Conservation (phyloP, 2,113 vertebrate species). For the Dasyornis broadbenti region DNA sequence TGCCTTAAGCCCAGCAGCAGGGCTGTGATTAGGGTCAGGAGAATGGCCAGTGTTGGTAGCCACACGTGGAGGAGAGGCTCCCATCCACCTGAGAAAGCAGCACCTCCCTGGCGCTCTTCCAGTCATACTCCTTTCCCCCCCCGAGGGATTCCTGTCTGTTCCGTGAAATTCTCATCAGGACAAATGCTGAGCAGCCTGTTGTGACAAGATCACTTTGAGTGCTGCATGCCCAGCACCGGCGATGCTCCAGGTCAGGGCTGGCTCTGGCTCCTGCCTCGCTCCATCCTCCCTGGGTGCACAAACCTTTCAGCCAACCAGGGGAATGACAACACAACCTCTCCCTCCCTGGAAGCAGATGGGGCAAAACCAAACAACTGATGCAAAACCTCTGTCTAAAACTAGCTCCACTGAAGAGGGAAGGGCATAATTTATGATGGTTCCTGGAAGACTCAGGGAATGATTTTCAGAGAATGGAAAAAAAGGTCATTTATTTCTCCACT, state of each 20-base stretch:
- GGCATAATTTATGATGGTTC: neutral
- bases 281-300: neutral
- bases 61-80: neutral
- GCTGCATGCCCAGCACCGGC: accelerated
- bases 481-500: neutral
- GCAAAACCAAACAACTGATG: neutral
- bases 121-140: neutral
- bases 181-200: neutral
- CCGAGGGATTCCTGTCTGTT: neutral
- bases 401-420: neutral
- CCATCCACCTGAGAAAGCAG: neutral
- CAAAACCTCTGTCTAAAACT: neutral
- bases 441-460: neutral
- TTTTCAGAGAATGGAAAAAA: neutral
- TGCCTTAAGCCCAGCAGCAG: neutral
- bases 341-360: neutral
- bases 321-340: neutral
- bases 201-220: neutral
- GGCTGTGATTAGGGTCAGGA: neutral
- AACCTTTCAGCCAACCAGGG: neutral
- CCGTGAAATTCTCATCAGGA: neutral
- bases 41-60: neutral
- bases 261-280: neutral
- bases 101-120: neutral
- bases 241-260: neutral